Evolutionary conservation across 2,797 vertebrate species (phyloP).

Genomic region (Hippopotamyrus pictus): DNA sequence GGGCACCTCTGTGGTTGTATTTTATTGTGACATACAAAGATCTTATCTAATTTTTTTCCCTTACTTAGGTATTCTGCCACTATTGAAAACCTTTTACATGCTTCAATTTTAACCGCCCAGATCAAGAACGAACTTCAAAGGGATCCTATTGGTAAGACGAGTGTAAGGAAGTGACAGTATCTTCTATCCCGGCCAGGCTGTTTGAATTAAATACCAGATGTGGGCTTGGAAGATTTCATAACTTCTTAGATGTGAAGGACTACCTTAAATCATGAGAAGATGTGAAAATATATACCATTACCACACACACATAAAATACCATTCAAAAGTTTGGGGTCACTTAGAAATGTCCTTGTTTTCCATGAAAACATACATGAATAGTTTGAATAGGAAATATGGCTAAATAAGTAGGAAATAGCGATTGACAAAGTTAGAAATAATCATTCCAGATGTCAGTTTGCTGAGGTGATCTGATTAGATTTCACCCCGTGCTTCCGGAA

Average conservation of each 20-base stretch:
- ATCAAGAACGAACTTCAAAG: constrained; percentile 40
- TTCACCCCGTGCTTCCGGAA: neutral
- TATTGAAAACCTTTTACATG: neutral
- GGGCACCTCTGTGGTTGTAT: neutral
- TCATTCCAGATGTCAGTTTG: neutral
- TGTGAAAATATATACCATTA: neutral
- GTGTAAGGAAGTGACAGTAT: neutral
- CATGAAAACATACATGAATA: neutral
- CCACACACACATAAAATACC: neutral
- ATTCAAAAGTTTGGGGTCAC: neutral
- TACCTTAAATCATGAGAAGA: constrained; percentile 30
- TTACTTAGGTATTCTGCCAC: neutral
- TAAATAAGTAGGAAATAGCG: neutral
- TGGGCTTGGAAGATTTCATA: constrained; percentile 30
- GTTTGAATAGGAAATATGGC: neutral
- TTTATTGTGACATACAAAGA: neutral
- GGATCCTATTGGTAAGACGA: constrained; percentile 18
- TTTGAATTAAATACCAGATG: constrained; percentile 31
- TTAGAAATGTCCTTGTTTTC: neutral
- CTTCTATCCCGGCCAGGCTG: constrained; percentile 19
- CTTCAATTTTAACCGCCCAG: neutral
- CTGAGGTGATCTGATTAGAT: neutral
- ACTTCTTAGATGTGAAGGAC: neutral
- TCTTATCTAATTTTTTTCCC: neutral
- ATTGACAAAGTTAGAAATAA: neutral